Conservation (phyloP, 1,140 invertebrate genomes). For the Hycleus phaleratus region DNA sequence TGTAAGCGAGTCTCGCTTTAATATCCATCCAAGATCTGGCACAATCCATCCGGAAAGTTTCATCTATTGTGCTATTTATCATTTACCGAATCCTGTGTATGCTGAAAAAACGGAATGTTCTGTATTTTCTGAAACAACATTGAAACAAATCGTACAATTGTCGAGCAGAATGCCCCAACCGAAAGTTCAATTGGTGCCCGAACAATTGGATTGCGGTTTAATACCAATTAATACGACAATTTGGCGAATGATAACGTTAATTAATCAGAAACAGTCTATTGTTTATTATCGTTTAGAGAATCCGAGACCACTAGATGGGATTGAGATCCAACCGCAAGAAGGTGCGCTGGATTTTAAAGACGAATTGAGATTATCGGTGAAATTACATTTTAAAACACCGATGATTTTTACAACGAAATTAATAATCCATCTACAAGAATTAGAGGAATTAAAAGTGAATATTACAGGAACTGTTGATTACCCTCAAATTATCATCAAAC, state of each 20-base stretch:
- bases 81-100: constrained; percentile 10
- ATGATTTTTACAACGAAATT: neutral
- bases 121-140: constrained; percentile 21
- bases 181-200: constrained; percentile 6
- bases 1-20: constrained; percentile 13
- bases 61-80: constrained; percentile 15
- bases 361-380: constrained; percentile 15
- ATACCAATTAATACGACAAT: constrained; percentile 22
- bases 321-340: constrained; percentile 12
- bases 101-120: constrained; percentile 15
- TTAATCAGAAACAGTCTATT: constrained; percentile 15
- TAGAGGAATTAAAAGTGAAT: constrained; percentile 6
- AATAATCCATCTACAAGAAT: constrained; percentile 10
- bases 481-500: constrained; percentile 11
- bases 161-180: constrained; percentile 10
- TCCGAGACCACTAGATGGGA: constrained; percentile 8
- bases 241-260: constrained; percentile 11
- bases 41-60: constrained; percentile 14
- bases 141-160: constrained; percentile 20
- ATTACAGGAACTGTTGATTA: constrained; percentile 18
- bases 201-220: constrained; percentile 13
- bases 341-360: constrained; percentile 13
- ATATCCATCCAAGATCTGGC: constrained; percentile 11
- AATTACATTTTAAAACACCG: constrained; percentile 2
- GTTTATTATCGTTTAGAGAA: constrained; percentile 5